Evolutionary conservation across 2,113 vertebrate genomes (phyloP).

Genomic region (Phocoena sinus): DNA sequence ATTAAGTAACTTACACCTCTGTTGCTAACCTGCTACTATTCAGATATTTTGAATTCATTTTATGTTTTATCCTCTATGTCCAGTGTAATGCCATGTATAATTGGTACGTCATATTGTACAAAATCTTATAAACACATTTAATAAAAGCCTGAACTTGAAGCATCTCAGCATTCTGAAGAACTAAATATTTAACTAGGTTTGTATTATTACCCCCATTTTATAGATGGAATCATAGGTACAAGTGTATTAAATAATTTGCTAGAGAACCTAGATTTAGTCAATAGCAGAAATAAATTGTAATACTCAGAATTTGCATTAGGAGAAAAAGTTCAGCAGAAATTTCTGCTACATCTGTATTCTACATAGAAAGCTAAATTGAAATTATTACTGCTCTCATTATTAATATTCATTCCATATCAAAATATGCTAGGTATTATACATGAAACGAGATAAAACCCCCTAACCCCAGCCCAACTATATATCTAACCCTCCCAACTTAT

Average conservation of each 20-base stretch:
- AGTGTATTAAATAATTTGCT: conserved; percentile 67
- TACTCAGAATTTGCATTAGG: conserved; percentile 67
- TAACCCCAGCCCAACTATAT: conserved; percentile 65
- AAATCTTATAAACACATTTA: conserved; percentile 37
- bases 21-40: conserved; percentile 12
- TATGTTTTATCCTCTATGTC: background rate
- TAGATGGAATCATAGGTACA: conserved; percentile 65
- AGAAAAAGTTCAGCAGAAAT: conserved; percentile 75
- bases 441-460: conserved; percentile 65
- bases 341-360: conserved; percentile 70
- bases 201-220: conserved; percentile 69
- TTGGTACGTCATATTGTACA: conserved; percentile 12
- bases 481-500: conserved; percentile 67
- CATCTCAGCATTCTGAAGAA: conserved; percentile 55
- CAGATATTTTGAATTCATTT: conserved; percentile 42
- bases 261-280: conserved; percentile 42
- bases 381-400: conserved; percentile 61
- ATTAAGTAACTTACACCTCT: conserved; percentile 41
- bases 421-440: conserved; percentile 68
- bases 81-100: conserved; percentile 2
- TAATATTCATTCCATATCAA: conserved; percentile 67
- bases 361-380: conserved; percentile 64
- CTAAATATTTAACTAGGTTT: conserved; percentile 69
- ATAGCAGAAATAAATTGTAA: conserved; percentile 53
- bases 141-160: conserved; percentile 34